Percentiles rank a stretch among this genome's conserved stretches.
phyloP scores from a whole-genome alignment of 2,888 invertebrate genomes.

The Opisthograptis luteolata region DNA sequence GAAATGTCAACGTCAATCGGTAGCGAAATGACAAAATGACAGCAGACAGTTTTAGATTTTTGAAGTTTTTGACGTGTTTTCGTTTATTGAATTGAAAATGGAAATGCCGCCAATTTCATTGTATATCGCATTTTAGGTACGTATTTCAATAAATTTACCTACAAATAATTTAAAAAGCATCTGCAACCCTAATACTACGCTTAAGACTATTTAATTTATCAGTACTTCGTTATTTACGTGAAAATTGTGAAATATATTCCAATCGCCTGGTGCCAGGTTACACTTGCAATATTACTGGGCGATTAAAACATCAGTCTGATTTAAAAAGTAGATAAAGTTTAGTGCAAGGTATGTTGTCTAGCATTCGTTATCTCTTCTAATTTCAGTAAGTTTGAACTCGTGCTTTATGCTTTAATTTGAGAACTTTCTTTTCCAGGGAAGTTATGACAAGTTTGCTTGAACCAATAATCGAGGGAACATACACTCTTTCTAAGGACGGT shows the following conservation, averaged over 20 bases:
- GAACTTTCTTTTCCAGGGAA: slow-evolving; percentile 55
- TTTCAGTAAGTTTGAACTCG: background rate
- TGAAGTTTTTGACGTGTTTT: slow-evolving; percentile 17
- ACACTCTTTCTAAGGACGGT: slow-evolving; percentile 22
- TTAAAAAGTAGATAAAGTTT: background rate
- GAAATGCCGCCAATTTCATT: slow-evolving; percentile 62
- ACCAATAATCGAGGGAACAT: slow-evolving; percentile 39
- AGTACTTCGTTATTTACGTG: background rate
- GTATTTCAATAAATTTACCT: slow-evolving; percentile 28
- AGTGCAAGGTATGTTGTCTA: background rate
- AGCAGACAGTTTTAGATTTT: background rate
- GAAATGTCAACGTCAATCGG: slow-evolving; percentile 27
- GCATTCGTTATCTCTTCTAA: background rate
- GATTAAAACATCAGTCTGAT: background rate
- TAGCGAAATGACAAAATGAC: too few relatives aligned
- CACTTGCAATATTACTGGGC: too few relatives aligned
- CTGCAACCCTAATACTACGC: background rate
- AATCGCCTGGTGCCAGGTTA: too few relatives aligned
- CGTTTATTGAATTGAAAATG: slow-evolving; percentile 13
- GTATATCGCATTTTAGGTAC: slow-evolving; percentile 40
- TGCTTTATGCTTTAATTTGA: too few relatives aligned
- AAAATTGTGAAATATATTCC: too few relatives aligned
- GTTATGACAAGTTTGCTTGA: slow-evolving; percentile 67
- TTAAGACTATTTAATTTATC: background rate
- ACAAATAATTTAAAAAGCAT: background rate